Percentiles rank a stretch among this genome's conserved stretches.
These are phyloP conservation scores for Kryptopterus vitreolus DNA, from an alignment of 2,797 vertebrate species.

Conservation along the genomic window DNA sequence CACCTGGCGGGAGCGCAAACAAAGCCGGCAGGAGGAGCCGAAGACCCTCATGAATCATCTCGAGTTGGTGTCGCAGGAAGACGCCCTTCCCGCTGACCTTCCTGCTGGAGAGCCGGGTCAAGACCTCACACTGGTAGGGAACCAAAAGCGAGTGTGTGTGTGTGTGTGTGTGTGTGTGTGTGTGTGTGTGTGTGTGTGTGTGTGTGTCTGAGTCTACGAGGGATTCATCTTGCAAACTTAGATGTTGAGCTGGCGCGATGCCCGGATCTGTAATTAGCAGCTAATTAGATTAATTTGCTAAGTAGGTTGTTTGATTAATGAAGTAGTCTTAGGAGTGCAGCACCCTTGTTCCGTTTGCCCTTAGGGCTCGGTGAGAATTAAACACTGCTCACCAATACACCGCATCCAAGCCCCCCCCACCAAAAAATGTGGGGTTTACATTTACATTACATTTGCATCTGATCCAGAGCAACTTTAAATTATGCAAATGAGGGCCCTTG, in stretches of 20 bases:
- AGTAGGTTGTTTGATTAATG: slow-evolving; percentile 79
- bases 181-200: background rate
- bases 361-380: slow-evolving; percentile 24
- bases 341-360: slow-evolving; percentile 60
- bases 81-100: slow-evolving; percentile 54
- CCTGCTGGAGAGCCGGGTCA: slow-evolving; percentile 49
- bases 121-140: slow-evolving; percentile 64
- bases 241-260: slow-evolving; percentile 63
- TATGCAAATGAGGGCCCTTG: too few species aligned
- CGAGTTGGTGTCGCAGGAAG: slow-evolving; percentile 42
- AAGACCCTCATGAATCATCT: slow-evolving; percentile 32
- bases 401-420: too few species aligned
- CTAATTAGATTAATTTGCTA: slow-evolving; percentile 75
- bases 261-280: slow-evolving; percentile 70
- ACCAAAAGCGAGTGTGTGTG: background rate
- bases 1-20: slow-evolving; percentile 62
- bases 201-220: slow-evolving; percentile 51
- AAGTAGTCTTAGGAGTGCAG: slow-evolving; percentile 61
- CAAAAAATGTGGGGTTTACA: too few species aligned
- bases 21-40: slow-evolving; percentile 50
- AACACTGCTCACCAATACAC: background rate
- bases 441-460: too few species aligned
- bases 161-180: background rate
- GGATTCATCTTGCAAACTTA: slow-evolving; percentile 40
- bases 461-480: too few species aligned